Base-by-base conservation (phyloP, 1,140 invertebrate species). In the Geopemphigus sp. region DNA sequence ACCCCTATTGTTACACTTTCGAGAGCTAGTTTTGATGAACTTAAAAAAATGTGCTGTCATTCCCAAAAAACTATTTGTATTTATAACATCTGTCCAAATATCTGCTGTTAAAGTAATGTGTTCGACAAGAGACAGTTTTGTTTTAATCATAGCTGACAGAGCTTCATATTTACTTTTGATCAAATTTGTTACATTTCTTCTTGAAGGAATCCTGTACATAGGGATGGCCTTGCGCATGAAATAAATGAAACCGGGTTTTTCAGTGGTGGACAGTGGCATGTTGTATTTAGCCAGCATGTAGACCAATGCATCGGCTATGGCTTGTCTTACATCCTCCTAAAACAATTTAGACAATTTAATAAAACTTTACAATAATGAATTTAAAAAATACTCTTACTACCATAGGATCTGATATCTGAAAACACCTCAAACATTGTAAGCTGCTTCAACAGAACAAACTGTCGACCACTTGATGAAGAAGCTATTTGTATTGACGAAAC, bases 251-350 rank as follows among this genome's bases (percentile, higher is more conserved):
- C 53, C 45, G 26, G 45, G 45, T 53, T 53, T 53, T 11, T 72
- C 26, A 8, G 68, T 50, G 11, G 45, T 72, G 1, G 45, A 53
- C 24, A 53, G 10, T 22, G 45, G 47, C 26, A 72, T 6, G 10
- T 72, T 72, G 26, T 72, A 39, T 72, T 53, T 72, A 5, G 47
- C 66, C 47, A 70, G 24, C 68, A 72, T 72, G 14, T 53, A 72
- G 14, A 72, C 11, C 4, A 72, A 5, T 29, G 53, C 45, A 72
- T 72, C 26, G 1, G 45, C 53, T n/a, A 72, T 72, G 22, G 39
- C 32, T 47, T 3, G 66, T 17, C 47, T 45, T 70, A n/a, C 17
- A 53, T 29, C 66, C 66, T 70, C 66, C 66, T 70, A 70, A 29
- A 61, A 61, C n/a, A n/a, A n/a, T n/a, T n/a, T n/a, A n/a, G n/a